A percentile compares a stretch with the other conserved stretches of the same genome.
Conservation (phyloP, 2,113 vertebrate genomes). For the Cavia aperea region DNA sequence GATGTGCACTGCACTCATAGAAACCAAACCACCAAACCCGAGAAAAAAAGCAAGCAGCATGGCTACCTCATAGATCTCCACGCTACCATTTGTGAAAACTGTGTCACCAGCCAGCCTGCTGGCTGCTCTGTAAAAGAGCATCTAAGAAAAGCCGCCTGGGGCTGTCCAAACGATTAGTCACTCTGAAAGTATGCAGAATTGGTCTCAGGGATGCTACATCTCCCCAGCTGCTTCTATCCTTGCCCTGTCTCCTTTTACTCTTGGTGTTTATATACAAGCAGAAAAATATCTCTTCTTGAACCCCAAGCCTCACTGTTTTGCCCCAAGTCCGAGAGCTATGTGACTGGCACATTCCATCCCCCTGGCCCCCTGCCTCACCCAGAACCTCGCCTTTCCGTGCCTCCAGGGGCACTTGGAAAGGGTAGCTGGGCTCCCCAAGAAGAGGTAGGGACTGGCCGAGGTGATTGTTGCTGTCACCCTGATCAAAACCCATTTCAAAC, state of each 20-base stretch:
- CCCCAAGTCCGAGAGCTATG: neutral
- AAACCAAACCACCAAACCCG: neutral
- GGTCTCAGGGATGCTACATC: neutral
- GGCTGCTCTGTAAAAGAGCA: neutral
- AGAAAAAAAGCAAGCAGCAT: neutral
- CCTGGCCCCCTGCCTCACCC: neutral
- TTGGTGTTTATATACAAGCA: neutral
- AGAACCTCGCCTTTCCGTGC: accelerated
- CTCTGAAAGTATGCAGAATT: neutral
- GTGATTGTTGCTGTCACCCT: neutral
- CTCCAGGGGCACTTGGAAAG: accelerated
- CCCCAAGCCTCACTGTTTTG: neutral
- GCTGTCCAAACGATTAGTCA: neutral
- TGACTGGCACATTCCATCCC: accelerated
- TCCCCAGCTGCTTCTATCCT: no score
- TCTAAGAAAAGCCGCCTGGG: neutral
- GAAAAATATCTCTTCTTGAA: neutral
- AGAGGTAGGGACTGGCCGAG: neutral
- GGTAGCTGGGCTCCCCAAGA: neutral
- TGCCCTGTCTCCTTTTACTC: neutral
- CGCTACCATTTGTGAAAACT: accelerated
- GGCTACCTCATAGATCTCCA: accelerated
- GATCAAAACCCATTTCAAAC: neutral
- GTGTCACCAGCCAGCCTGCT: accelerated
- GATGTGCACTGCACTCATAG: accelerated